Evolutionary conservation across 2,113 vertebrate species (phyloP).

Genomic region (Oenanthe oenanthe): DNA sequence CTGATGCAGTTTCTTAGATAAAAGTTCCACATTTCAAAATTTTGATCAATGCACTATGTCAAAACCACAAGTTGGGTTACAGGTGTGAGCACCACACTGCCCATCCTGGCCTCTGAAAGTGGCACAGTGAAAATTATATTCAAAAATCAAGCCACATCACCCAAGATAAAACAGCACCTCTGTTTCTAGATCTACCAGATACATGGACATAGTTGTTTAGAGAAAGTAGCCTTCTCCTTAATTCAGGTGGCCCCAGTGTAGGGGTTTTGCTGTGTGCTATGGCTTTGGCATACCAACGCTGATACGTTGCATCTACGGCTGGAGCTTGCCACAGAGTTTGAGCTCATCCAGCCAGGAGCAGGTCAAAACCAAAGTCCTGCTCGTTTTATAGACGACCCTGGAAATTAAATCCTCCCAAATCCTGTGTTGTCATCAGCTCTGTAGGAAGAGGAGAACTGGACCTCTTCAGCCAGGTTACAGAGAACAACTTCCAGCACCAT

Average conservation of each 20-base stretch:
- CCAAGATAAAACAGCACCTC: neutral
- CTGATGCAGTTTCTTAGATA: neutral
- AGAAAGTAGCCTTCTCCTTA: neutral
- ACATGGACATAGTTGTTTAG: neutral
- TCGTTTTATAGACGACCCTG: neutral
- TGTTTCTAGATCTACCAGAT: neutral
- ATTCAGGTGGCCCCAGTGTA: neutral
- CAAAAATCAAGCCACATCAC: neutral
- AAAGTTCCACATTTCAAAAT: neutral
- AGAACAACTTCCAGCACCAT: neutral
- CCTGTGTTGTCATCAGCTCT: neutral
- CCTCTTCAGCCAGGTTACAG: neutral
- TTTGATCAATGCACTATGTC: rapidly evolving
- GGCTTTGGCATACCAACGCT: neutral
- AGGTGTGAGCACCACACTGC: neutral
- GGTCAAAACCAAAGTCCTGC: neutral
- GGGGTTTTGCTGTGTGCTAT: neutral
- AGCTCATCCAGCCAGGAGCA: neutral
- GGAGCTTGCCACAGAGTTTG: neutral
- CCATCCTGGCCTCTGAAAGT: neutral
- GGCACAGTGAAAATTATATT: neutral
- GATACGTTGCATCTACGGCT: rapidly evolving
- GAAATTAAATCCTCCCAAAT: neutral
- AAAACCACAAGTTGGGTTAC: neutral
- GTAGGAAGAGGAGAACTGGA: neutral